Evolutionary conservation across 2,113 vertebrate species (phyloP).

Genomic region (Zosterops borbonicus): DNA sequence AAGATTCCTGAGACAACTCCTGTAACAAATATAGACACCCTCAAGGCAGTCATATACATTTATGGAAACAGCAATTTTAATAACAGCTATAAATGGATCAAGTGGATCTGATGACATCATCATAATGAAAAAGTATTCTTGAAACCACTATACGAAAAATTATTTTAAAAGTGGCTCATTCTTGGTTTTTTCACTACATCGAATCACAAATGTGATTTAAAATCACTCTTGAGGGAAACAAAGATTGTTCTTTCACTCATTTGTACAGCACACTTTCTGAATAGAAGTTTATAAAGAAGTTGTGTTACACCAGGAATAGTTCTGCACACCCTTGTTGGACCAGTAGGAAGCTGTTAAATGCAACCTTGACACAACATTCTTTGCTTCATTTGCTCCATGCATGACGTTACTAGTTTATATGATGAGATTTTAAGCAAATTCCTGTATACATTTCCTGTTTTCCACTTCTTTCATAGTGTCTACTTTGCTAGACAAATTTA

Average conservation of each 20-base stretch:
- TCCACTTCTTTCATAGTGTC: not conserved
- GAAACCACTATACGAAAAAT: not conserved
- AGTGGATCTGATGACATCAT: not conserved
- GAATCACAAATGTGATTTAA: not conserved
- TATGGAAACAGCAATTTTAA: conserved; percentile 45
- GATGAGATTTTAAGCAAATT: not conserved
- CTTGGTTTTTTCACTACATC: not conserved
- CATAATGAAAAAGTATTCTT: not conserved
- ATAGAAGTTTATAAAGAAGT: not conserved
- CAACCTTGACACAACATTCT: not conserved
- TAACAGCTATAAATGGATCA: not conserved
- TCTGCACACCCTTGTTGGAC: not conserved
- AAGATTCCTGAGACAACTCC: conserved; percentile 32
- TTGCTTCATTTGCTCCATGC: not conserved
- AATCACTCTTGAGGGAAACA: not conserved
- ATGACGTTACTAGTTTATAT: not conserved
- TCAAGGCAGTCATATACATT: conserved; percentile 23
- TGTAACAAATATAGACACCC: conserved; percentile 45
- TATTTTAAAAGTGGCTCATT: not conserved
- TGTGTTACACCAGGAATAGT: not conserved
- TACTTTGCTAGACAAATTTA: not conserved
- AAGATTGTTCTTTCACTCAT: not conserved
- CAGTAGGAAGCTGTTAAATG: not conserved
- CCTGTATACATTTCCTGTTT: not conserved
- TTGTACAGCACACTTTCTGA: not conserved